Conservation (phyloP, 2,113 vertebrate species). For the Lepus europaeus region DNA sequence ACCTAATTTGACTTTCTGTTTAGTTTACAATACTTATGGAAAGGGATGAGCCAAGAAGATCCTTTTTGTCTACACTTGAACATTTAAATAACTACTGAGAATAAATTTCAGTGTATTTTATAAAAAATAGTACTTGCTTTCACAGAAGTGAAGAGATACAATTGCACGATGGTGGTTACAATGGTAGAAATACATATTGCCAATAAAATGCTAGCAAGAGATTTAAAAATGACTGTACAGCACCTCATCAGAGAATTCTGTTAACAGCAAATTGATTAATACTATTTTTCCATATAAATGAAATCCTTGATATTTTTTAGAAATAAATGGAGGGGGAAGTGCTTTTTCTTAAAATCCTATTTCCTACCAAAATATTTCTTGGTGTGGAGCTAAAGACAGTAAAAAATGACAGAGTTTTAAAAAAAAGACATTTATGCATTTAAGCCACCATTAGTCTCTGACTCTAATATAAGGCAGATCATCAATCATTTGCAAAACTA, state of each 20-base stretch:
- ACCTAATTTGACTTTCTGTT: slow-evolving; percentile 15
- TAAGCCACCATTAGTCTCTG: slow-evolving; percentile 89
- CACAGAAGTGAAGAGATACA: slow-evolving; percentile 91
- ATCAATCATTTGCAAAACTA: slow-evolving; percentile 87
- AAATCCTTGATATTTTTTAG: slow-evolving; percentile 80
- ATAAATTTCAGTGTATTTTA: slow-evolving; percentile 89
- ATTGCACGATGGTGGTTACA: slow-evolving; percentile 91
- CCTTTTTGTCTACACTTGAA: slow-evolving; percentile 63
- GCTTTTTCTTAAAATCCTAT: slow-evolving; percentile 74
- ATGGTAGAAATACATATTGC: slow-evolving; percentile 90
- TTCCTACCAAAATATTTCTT: slow-evolving; percentile 84
- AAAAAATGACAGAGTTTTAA: slow-evolving; percentile 77
- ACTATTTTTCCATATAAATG: slow-evolving; percentile 82
- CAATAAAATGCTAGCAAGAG: slow-evolving; percentile 88
- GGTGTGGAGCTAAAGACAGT: slow-evolving; percentile 83
- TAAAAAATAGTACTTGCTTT: slow-evolving; percentile 95
- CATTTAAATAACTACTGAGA: slow-evolving; percentile 81
- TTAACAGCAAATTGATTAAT: slow-evolving; percentile 86
- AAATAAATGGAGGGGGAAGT: slow-evolving; percentile 81
- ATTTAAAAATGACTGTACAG: slow-evolving; percentile 90
- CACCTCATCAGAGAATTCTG: slow-evolving; percentile 88
- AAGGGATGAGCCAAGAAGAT: slow-evolving; percentile 30
- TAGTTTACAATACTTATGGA: not conserved
- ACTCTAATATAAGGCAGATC: slow-evolving; percentile 90
- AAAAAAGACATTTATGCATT: slow-evolving; percentile 90